These are phyloP conservation scores for Calliopsis andreniformis DNA, from an alignment of 1,140 invertebrate genomes.

Conservation along the genomic window DNA sequence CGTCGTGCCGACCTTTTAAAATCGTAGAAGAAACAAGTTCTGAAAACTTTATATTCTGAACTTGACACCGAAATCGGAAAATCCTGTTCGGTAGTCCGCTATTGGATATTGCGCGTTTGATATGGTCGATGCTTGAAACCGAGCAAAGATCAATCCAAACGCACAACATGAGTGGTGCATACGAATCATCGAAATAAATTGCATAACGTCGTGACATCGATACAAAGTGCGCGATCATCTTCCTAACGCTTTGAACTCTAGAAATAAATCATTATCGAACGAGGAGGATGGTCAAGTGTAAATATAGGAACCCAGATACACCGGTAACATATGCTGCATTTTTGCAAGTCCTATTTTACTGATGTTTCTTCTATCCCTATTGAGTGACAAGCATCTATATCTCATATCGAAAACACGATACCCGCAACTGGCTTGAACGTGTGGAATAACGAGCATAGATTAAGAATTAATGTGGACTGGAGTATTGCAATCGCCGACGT, in stretches of 20 bases:
- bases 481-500: too few species aligned
- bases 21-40: slow-evolving; percentile 1
- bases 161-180: not conserved
- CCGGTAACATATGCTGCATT: too few species aligned
- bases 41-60: slow-evolving; percentile 46
- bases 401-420: too few species aligned
- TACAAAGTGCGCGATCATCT: slow-evolving; percentile 45
- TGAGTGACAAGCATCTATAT: too few species aligned
- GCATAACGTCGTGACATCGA: slow-evolving; percentile 46
- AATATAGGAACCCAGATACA: too few species aligned
- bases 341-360: too few species aligned
- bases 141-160: slow-evolving; percentile 54
- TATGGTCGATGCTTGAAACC: slow-evolving; percentile 14
- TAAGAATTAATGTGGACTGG: too few species aligned
- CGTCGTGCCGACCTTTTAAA: not conserved
- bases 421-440: too few species aligned
- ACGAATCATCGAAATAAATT: slow-evolving; percentile 45
- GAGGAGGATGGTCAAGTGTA: not conserved
- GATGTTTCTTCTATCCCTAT: too few species aligned
- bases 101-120: not conserved
- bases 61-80: slow-evolving; percentile 44
- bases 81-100: slow-evolving; percentile 9
- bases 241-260: slow-evolving; percentile 1
- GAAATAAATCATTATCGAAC: slow-evolving; percentile 20
- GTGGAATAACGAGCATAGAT: too few species aligned